Evolutionary conservation across 2,797 vertebrate genomes (phyloP), one percentile per base, ranked within the genome.

Genomic region (Halcyon leucocephala): DNA sequence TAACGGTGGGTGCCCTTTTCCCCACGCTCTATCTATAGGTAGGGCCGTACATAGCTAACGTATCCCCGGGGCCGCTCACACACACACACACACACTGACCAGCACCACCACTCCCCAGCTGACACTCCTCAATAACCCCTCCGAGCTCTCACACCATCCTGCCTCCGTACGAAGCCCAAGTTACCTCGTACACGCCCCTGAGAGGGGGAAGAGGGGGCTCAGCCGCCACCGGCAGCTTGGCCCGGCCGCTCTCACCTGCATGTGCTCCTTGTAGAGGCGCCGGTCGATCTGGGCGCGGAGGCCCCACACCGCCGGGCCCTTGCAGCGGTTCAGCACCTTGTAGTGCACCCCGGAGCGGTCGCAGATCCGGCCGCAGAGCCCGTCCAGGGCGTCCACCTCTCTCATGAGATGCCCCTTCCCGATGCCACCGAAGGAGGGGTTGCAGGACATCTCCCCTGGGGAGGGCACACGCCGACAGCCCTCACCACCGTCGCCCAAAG

Each of bases 271-370:
- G 97, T 99, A 99, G 54, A 95, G 98, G 25, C 98, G 96, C 21
- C 99, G 98, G 96, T 99, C 99, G 92, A 99, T 98, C 82, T 99
- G 99, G 1, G 99, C 99, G 77, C 99, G 98, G 3, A 99, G 99
- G 14, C 99, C 99, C 99, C 99, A 99, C 73, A 99, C 99, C 0
- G 99, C 99, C 0, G 99, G 99, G 14, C 99, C 99, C 90, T 99
- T 99, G 22, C 98, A 96, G 49, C 98, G 98, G 97, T 99, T 99
- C 83, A 99, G 96, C 85, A 99, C 98, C 88, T 99, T 99, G 97
- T 99, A 99, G 97, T 99, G 98, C 81, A 99, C 95, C 15, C 99
- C 99, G 19, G 99, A 98, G 95, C 97, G 98, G 97, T 99, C 99
- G 71, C 99, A 99, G 31, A 99, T 97, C 55, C 99, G 98, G 33